Base-by-base conservation (phyloP, 2,113 vertebrate species). In the Dryoscopus gambensis region DNA sequence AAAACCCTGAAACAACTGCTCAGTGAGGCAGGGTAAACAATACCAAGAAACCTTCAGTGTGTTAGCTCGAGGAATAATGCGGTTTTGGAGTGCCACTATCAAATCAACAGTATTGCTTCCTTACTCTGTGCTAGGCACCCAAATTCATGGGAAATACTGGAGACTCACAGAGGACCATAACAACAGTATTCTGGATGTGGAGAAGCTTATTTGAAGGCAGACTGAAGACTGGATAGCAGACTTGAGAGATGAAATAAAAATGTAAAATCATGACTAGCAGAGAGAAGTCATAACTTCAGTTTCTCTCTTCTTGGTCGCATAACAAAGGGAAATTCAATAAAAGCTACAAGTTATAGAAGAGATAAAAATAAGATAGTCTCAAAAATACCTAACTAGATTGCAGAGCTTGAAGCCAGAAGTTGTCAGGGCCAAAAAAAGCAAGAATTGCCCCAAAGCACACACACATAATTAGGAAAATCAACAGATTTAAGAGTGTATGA, bases 321-420 rank as follows among this genome's bases (percentile, higher is more conserved):
- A 95, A 95, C 60, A 90, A 93, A 92, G 40, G n/a, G 46, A 79
- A 88, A 95, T 90, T 90, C 90, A 94, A 90, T 95, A 95, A 95
- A 93, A 95, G 49, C 83, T 87, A 44, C 49, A 93, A 96, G 90
- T 92, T 89, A 92, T 8, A 81, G 69, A 93, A 86, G 23, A 92
- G 86, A 89, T 90, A 90, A 94, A 95, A 96, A 82, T 79, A 92
- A 86, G 79, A 85, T 13, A 56, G 35, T 68, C 64, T 90, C 83
- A 88, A 80, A 77, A 94, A 84, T 5, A 16, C 63, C 71, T 84
- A 91, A 71, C 73, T 62, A 71, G 68, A 64, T 59, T 53, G 60
- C 46, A 93, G 37, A 81, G 50, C 57, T 81, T 40, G 9, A 90
- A 94, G 79, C 10, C 53, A 86, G 55, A 94, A 84, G 24, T 4